phyloP scores from a whole-genome alignment of 2,888 invertebrate species.

The Noctua janthe region DNA sequence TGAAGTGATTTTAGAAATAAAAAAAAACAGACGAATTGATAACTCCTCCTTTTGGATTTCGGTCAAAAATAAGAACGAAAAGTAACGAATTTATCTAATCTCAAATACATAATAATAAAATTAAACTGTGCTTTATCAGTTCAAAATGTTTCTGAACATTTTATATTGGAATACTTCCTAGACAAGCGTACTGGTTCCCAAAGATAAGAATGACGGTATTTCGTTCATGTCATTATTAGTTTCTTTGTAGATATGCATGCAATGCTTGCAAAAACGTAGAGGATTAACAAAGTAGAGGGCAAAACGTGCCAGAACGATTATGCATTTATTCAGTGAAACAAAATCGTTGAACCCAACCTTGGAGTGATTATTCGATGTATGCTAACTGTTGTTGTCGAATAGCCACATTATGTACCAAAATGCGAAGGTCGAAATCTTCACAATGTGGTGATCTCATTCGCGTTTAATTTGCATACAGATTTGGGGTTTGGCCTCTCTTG shows the following conservation, averaged over 20 bases:
- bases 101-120: constrained; percentile 17
- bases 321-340: constrained; percentile 25
- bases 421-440: constrained; percentile 67
- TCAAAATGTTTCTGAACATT: constrained; percentile 18
- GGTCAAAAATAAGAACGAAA: not conserved
- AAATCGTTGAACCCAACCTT: constrained; percentile 55
- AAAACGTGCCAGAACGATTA: constrained; percentile 33
- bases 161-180: constrained; percentile 26
- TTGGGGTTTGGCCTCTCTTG: constrained; percentile 78
- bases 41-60: too few relatives aligned
- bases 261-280: constrained; percentile 37
- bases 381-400: constrained; percentile 55
- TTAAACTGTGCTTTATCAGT: constrained; percentile 29
- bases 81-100: constrained; percentile 31
- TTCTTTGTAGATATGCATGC: constrained; percentile 14
- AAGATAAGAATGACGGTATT: constrained; percentile 26
- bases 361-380: constrained; percentile 44
- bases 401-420: constrained; percentile 64
- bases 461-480: constrained; percentile 80
- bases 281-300: constrained; percentile 12
- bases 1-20: too few relatives aligned
- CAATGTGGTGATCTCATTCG: constrained; percentile 83
- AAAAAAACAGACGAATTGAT: too few relatives aligned
- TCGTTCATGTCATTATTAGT: constrained; percentile 22
- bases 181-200: constrained; percentile 33